Percentiles rank a stretch among this genome's conserved stretches.
These are phyloP conservation scores for Daktulosphaira vitifoliae DNA, from an alignment of 1,140 invertebrate genomes.

Conservation along the genomic window DNA sequence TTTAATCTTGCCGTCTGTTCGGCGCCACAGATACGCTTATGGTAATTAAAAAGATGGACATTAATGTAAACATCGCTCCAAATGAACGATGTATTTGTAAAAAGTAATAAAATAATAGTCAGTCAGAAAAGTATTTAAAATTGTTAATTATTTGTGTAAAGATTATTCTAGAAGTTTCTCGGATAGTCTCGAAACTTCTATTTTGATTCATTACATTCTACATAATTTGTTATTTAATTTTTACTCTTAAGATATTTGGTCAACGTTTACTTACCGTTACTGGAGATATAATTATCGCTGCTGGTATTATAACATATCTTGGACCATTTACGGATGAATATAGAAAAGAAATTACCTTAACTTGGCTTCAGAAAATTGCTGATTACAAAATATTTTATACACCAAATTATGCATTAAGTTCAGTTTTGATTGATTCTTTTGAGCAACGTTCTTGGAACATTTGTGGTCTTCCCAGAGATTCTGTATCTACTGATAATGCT, in stretches of 20 bases:
- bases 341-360: conserved; percentile 55
- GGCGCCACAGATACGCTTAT: too few relatives aligned
- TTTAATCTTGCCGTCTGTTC: too few relatives aligned
- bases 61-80: too few relatives aligned
- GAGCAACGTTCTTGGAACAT: conserved; percentile 77
- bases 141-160: too few relatives aligned
- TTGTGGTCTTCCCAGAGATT: conserved; percentile 69
- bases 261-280: conserved; percentile 36
- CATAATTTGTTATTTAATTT: too few relatives aligned
- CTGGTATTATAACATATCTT: conserved; percentile 77
- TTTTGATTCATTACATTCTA: too few relatives aligned
- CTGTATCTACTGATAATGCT: conserved; percentile 77
- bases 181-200: too few relatives aligned
- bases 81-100: too few relatives aligned
- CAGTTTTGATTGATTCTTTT: conserved; percentile 71
- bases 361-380: conserved; percentile 58
- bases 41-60: too few relatives aligned
- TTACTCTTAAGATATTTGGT: conserved; percentile 2
- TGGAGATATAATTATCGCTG: conserved; percentile 73
- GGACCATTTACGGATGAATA: conserved; percentile 73
- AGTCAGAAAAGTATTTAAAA: too few relatives aligned
- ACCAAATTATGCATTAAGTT: conserved; percentile 56
- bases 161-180: too few relatives aligned
- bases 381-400: conserved; percentile 61
- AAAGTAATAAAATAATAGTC: too few relatives aligned